Percentiles rank a stretch among this genome's conserved stretches.
Evolutionary conservation across 2,113 vertebrate species (phyloP).

Genomic region (Emberiza fucata): DNA sequence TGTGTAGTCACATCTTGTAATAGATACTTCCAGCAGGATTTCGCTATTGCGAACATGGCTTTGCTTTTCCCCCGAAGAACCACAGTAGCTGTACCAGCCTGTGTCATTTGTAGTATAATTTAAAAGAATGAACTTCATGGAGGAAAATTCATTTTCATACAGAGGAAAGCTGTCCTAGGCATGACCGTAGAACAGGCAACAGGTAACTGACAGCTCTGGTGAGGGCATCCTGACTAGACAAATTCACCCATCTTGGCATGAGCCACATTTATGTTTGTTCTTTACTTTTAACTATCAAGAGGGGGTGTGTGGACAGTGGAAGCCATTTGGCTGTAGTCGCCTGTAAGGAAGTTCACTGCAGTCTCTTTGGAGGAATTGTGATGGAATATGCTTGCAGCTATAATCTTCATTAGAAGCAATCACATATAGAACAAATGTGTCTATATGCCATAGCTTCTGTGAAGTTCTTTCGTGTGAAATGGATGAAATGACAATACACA

Average conservation of each 20-base stretch:
- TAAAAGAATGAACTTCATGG: background rate
- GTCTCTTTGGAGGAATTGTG: background rate
- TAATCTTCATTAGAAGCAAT: background rate
- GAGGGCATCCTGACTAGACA: background rate
- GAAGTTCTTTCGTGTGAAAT: background rate
- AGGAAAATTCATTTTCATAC: background rate
- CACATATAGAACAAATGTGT: background rate
- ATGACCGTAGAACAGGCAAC: background rate
- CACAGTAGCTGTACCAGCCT: background rate
- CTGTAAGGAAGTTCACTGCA: background rate
- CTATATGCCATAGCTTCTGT: background rate
- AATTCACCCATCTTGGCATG: background rate
- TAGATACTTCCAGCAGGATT: background rate
- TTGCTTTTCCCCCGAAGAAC: background rate
- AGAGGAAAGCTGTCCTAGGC: background rate
- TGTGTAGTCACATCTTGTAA: background rate
- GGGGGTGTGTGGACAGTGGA: background rate
- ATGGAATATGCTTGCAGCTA: background rate
- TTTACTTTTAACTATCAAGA: background rate
- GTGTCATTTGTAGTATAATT: background rate
- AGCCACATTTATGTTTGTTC: background rate
- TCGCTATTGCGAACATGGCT: background rate
- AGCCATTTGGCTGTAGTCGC: background rate
- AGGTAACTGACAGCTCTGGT: accelerated
- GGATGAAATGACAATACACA: background rate